phyloP scores from a whole-genome alignment of 2,888 invertebrate species.

The Mechanitis messenoides region DNA sequence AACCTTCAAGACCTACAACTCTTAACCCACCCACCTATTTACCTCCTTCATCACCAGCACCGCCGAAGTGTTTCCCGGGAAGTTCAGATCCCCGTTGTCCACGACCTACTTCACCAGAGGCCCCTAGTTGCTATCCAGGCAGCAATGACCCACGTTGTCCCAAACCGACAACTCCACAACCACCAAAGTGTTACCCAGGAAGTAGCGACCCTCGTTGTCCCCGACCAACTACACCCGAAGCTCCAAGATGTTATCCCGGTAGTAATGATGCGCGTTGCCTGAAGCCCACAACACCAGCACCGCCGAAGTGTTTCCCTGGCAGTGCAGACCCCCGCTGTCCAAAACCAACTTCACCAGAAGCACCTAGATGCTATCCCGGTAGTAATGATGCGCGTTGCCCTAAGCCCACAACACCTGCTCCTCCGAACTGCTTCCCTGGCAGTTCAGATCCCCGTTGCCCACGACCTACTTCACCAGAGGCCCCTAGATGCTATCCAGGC shows the following conservation, averaged over 20 bases:
- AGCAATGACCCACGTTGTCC: slow-evolving; percentile 9
- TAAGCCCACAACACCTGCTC: slow-evolving; percentile 31
- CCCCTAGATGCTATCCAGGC: slow-evolving; percentile 34
- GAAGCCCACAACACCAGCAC: slow-evolving; percentile 32
- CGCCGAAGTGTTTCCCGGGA: slow-evolving; percentile 32
- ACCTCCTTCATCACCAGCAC: background rate
- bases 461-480: slow-evolving; percentile 29
- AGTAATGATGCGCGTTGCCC: slow-evolving; percentile 52
- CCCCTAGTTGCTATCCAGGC: slow-evolving; percentile 10
- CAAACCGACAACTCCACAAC: slow-evolving; percentile 5
- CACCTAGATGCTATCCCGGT: slow-evolving; percentile 51
- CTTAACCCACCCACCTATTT: too few species aligned
- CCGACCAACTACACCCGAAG: slow-evolving; percentile 35
- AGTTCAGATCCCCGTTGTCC: slow-evolving; percentile 35
- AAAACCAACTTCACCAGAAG: slow-evolving; percentile 35
- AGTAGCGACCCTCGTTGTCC: slow-evolving; percentile 40
- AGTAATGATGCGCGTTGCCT: slow-evolving; percentile 51
- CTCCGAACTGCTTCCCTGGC: slow-evolving; percentile 10
- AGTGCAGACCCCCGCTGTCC: slow-evolving; percentile 42
- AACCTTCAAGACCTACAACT: too few species aligned
- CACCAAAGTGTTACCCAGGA: slow-evolving; percentile 22
- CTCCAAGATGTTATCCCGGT: slow-evolving; percentile 50
- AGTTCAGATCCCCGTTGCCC: slow-evolving; percentile 39
- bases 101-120: background rate
- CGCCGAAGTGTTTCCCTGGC: slow-evolving; percentile 43